Base-by-base conservation (phyloP, 2,888 invertebrate genomes). In the Ischnura elegans region DNA sequence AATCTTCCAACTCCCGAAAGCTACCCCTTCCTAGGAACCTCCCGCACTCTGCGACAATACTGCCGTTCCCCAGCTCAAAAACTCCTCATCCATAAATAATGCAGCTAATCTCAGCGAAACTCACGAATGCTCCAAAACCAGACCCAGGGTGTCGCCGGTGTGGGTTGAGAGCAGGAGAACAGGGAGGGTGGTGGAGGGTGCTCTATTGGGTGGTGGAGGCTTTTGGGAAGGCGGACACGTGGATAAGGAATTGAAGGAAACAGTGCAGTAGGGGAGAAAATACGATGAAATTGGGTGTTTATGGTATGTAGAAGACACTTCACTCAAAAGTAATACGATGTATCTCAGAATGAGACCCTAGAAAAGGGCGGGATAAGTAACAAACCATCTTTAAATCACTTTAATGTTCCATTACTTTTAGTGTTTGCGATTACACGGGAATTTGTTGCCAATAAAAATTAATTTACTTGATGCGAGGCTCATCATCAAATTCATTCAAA, bases 51-150 rank as follows among this genome's bases (percentile, higher is more conserved):
- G 25, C 46, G 45, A 10, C 46, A 29, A 25, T 25, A 21, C 86
- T 19, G 25, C 86, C 86, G 6, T 61, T 10, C 55, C 25, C n/a
- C 43, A 43, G 36, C 90, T 43, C 43, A 90, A 90, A 90, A 90
- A 90, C 90, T 66, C 90, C 61, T 66, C 90, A 43, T 90, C 90
- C 90, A 90, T 90, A 90, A 90, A 90, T 90, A 90, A 90, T 90
- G 61, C 90, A 66, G 61, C 90, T 90, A 90, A 90, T 90, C 90
- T 90, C 61, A 90, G 61, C 45, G 86, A 86, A 46, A 86, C 86
- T 86, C 86, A 61, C 90, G 90, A 90, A 90, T 90, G 29, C 90
- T 66, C 90, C 90, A 43, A 90, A 90, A 55, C 90, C 55, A 43
- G 51, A 47, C 87, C 87, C 47, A 6, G 61, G 61, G 90, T 90